Conservation (phyloP, 2,888 invertebrate species). For the Itoplectis maculator region DNA sequence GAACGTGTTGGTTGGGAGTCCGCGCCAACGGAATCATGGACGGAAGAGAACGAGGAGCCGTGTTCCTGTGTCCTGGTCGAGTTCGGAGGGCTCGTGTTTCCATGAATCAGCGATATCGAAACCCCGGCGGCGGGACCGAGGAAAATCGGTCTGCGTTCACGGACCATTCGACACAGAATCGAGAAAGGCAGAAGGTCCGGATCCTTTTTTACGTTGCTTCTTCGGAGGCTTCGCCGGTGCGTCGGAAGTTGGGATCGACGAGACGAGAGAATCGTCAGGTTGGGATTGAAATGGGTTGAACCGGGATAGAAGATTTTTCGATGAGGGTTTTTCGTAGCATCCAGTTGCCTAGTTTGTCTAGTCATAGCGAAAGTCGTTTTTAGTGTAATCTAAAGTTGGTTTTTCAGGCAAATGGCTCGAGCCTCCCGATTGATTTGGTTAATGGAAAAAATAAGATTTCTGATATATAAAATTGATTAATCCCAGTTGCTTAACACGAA, state of each 20-base stretch:
- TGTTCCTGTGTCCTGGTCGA: conserved; percentile 16
- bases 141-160: conserved; percentile 71
- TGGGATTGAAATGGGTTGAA: neutral
- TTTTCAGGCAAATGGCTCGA: neutral
- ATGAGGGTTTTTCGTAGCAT: too few relatives aligned
- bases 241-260: neutral
- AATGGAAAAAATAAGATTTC: neutral
- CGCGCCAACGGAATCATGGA: neutral
- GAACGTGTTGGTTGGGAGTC: neutral
- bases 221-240: too few relatives aligned
- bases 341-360: neutral
- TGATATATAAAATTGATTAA: conserved; percentile 9
- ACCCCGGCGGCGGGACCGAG: conserved; percentile 72
- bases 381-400: neutral
- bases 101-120: conserved; percentile 82
- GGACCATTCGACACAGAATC: conserved; percentile 36
- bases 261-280: neutral
- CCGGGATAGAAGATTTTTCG: neutral
- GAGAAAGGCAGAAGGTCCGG: neutral
- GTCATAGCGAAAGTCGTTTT: neutral
- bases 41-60: conserved; percentile 33
- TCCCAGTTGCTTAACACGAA: neutral
- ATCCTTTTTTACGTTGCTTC: neutral
- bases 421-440: neutral
- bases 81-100: conserved; percentile 72